Evolutionary conservation across 1,140 invertebrate genomes (phyloP), one percentile per base, ranked within the genome.

Genomic region (Leptinotarsa undecemlineata): DNA sequence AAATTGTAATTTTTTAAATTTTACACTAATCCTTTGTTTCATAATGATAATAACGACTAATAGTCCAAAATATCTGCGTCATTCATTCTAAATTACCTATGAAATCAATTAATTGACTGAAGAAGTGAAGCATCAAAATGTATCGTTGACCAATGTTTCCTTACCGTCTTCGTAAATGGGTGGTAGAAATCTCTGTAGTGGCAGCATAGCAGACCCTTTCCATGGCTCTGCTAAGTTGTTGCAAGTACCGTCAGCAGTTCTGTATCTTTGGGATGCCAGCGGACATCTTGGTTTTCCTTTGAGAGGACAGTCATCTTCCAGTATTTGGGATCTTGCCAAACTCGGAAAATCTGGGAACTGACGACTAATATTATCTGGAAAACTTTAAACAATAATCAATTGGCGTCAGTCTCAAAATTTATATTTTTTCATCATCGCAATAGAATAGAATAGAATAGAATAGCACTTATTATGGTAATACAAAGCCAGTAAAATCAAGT

Each of bases 171-270:
- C 89, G 87, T 98, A 99, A 62, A 90, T 88, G 2, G 96, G 90
- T 4, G 91, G 89, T 19, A 97, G 82, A 83, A 96, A 94, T 20
- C 95, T 88, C 76, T 93, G 90, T 81, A 96, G 94, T 1, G 94
- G 90, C 67, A 92, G 92, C 86, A 95, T 91, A 4, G 95, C 91
- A 17, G 93, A 91, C 0, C 97, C 97, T 92, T 92, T 94, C 81
- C 90, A 88, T 1, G 91, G 90, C 71, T 93, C 84, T 11, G 89
- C 85, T 3, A 91, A 81, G 86, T 97, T 96, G 85, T 96, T 96
- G 84, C 95, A 96, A 11, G 93, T 93, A 11, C 95, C 95, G 85
- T 96, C 94, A 19, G 92, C 88, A 13, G 94, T 93, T 76, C 96
- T 88, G 84, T 94, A 97, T 73, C 90, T 89, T 72, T 82, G 77